Evolutionary conservation across 2,797 vertebrate genomes (phyloP), one percentile per base, ranked within the genome.

Genomic region (Myotis findleyi): DNA sequence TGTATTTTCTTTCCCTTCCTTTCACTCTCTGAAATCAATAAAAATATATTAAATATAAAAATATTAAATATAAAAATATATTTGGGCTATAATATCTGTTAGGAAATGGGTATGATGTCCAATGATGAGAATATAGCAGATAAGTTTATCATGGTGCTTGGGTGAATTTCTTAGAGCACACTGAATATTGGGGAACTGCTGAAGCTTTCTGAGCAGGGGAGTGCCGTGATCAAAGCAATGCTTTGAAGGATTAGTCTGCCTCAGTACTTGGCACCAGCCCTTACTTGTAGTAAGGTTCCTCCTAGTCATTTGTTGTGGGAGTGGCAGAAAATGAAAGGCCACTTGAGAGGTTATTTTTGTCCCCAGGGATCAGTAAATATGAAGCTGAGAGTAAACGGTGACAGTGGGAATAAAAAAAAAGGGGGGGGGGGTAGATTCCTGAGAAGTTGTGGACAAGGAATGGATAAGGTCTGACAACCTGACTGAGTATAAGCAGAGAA

Each of bases 301-400:
- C 92, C 90, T 87, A 49, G 53, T 96, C 84, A 91, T 91, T 94
- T 91, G 89, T 91, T 72, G 30, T 80, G 90, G 87, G 92, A 89
- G 81, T 93, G 90, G 66, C 75, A 93, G 89, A 94, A 87, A 95
- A 64, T 20, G 20, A 88, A 96, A 95, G 80, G 64, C 85, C 77
- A 86, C 41, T 92, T 73, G 49, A 95, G 93, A 89, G 77, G 79
- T 89, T 96, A 87, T 96, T 95, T 94, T 89, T 33, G 36, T 84
- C 23, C 47, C 23, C 6, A 0, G 71, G 83, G 72, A 94, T 95
- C 66, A 80, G 87, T 93, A 95, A 87, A 73, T 95, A 68, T 0
- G 66, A 91, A 96, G 33, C 84, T 62, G 55, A 96, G 89, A 71
- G 73, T 72, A 59, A 87, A 49, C 69, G 72, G 59, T 92, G 44